Evolutionary conservation across 1,140 invertebrate genomes (phyloP).

Genomic region (Medauroidea extradentata): DNA sequence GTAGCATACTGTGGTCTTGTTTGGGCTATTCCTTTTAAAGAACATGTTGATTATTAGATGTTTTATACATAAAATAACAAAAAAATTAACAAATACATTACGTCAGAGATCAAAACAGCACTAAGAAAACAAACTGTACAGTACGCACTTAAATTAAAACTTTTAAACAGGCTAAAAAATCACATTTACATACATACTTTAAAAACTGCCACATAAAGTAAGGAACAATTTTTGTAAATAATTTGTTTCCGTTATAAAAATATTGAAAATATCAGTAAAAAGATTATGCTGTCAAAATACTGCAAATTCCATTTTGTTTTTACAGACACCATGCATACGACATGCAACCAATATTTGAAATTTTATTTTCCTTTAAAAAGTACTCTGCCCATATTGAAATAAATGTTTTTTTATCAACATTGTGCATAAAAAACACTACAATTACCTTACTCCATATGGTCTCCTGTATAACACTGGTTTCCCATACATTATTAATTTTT

Average conservation of each 20-base stretch:
- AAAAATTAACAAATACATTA: constrained; percentile 1
- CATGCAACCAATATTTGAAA: background rate
- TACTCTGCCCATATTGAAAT: background rate
- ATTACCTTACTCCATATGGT: no score
- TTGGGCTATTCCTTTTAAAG: background rate
- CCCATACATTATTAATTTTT: no score
- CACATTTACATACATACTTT: background rate
- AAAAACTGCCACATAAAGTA: constrained; percentile 16
- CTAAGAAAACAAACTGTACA: background rate
- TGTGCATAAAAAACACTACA: constrained; percentile 1
- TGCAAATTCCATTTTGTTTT: background rate
- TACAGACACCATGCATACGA: background rate
- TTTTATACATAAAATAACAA: background rate
- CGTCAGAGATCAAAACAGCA: background rate
- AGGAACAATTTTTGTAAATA: constrained; percentile 8
- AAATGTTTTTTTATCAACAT: background rate
- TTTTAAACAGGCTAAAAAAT: background rate
- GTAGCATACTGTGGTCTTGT: background rate
- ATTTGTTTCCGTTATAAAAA: constrained; percentile 14
- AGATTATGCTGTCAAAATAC: constrained; percentile 7
- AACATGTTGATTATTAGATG: background rate
- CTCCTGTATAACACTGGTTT: no score
- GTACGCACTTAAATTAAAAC: background rate
- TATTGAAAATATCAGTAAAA: constrained; percentile 14
- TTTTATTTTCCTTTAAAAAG: background rate